Evolutionary conservation across 2,113 vertebrate species (phyloP).

Genomic region (Empidonax traillii): DNA sequence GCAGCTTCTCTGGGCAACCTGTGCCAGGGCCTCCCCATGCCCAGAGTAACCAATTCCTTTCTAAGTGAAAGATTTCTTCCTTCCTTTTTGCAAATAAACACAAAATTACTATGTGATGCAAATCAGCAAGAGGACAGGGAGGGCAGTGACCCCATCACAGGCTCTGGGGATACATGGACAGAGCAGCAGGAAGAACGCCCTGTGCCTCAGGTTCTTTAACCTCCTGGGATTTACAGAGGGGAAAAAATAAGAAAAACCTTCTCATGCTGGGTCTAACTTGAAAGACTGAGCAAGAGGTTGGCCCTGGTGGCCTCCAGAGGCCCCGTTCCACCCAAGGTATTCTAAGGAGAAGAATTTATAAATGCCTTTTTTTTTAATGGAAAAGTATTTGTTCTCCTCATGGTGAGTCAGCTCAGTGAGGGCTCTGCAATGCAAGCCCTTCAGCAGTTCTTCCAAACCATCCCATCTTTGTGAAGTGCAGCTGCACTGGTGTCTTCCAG

Average conservation of each 20-base stretch:
- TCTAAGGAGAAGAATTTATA: neutral
- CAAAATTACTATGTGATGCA: accelerated
- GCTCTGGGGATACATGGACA: neutral
- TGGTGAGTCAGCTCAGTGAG: neutral
- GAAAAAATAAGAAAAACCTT: neutral
- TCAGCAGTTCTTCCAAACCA: neutral
- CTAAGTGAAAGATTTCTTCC: neutral
- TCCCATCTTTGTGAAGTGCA: neutral
- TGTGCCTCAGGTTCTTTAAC: neutral
- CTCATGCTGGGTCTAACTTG: neutral
- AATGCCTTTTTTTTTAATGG: neutral
- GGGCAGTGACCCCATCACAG: neutral
- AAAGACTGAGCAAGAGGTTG: neutral
- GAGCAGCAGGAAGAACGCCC: neutral
- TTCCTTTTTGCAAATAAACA: neutral
- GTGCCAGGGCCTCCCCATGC: neutral
- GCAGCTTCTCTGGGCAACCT: neutral
- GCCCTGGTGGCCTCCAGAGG: neutral
- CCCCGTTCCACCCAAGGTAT: neutral
- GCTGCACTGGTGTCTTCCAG: neutral
- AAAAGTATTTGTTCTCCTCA: neutral
- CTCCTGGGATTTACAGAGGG: neutral
- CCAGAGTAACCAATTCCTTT: neutral
- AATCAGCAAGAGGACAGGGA: neutral
- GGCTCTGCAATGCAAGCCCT: neutral